phyloP scores from a whole-genome alignment of 1,140 invertebrate species.

The Anastrepha ludens region DNA sequence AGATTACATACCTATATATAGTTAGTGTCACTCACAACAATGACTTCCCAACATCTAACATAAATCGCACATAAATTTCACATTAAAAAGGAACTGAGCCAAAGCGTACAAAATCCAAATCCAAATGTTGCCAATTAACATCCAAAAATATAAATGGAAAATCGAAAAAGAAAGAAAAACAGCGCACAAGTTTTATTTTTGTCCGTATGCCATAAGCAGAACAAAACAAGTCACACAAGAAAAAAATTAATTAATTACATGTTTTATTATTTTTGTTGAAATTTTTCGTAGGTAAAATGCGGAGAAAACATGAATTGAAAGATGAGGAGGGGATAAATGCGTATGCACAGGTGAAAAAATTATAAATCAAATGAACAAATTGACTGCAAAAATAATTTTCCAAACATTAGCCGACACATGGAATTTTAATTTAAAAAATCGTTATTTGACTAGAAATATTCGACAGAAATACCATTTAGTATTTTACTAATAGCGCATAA shows the following conservation, averaged over 20 bases:
- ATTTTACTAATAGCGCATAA: neutral
- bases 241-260: too few relatives aligned
- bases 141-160: neutral
- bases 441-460: too few relatives aligned
- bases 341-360: conserved; percentile 20
- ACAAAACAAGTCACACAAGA: neutral
- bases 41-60: neutral
- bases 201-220: neutral
- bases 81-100: neutral
- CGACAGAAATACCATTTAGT: neutral
- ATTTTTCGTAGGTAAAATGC: neutral
- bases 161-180: neutral
- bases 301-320: neutral
- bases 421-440: neutral
- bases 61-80: neutral
- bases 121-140: conserved; percentile 3
- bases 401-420: neutral
- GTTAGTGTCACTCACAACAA: neutral
- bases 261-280: neutral
- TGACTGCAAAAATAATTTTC: neutral
- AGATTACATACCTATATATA: neutral
- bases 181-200: neutral
- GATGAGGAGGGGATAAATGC: neutral
- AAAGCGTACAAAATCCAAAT: conserved; percentile 20
- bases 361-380: neutral